phyloP scores from a whole-genome alignment of 2,113 vertebrate species.

The Eurystomus gularis region DNA sequence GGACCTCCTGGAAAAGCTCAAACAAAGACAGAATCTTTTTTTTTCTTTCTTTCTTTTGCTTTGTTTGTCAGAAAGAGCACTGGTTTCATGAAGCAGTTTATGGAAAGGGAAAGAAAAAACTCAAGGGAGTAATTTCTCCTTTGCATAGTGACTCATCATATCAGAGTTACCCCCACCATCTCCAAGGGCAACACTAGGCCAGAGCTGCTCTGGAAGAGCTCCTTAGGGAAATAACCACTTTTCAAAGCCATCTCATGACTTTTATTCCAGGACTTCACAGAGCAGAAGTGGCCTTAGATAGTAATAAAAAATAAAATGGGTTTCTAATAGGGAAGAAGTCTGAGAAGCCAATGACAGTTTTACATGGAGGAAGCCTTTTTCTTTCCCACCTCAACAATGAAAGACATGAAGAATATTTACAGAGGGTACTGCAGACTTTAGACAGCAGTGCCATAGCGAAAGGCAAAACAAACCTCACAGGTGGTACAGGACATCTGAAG shows the following conservation, averaged over 20 bases:
- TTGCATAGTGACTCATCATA: slow-evolving; percentile 33
- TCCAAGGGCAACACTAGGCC: slow-evolving; percentile 19
- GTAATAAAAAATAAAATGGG: neutral
- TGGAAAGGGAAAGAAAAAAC: neutral
- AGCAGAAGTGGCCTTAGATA: neutral
- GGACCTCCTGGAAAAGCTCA: neutral
- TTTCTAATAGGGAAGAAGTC: neutral
- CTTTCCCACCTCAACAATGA: neutral
- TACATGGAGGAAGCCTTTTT: neutral
- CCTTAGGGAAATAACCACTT: neutral
- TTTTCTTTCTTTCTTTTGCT: neutral
- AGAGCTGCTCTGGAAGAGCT: neutral
- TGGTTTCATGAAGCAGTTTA: neutral
- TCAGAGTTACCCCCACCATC: slow-evolving; percentile 1
- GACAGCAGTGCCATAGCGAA: neutral
- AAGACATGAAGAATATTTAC: neutral
- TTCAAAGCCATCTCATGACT: neutral
- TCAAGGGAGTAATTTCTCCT: slow-evolving; percentile 42
- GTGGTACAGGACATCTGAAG: neutral
- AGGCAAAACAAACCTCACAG: neutral
- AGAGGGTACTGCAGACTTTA: neutral
- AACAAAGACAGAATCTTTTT: neutral
- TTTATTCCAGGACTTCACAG: neutral
- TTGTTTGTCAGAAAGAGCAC: neutral
- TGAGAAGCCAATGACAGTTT: neutral